Base-by-base conservation (phyloP, 2,113 vertebrate genomes). In the Thryonomys swinderianus region DNA sequence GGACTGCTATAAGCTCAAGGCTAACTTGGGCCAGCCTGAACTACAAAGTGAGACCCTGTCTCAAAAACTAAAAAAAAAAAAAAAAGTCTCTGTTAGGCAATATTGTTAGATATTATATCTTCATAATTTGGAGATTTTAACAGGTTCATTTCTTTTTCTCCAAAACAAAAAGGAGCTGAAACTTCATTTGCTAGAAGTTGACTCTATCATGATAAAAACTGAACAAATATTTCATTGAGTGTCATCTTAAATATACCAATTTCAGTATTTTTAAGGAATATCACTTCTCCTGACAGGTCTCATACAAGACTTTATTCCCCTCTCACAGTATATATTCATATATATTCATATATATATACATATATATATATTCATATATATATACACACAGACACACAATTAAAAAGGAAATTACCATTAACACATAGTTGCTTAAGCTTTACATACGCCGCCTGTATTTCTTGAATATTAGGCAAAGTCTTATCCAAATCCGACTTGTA, bases 351-450 rank as follows among this genome's bases (percentile, higher is more conserved):
- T 1, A 69, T 37, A 55, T 40, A 48, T 2, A 13, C 4, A 40
- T 21, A 45, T 32, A 71, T 1, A 69, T 37, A 55, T 40, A 48
- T 2, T 10, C 4, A 40, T 21, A 45, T 32, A 71, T 51, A 51
- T 51, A n/a, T n/a, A n/a, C n/a, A n/a, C n/a, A n/a, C n/a, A n/a
- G n/a, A n/a, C n/a, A n/a, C n/a, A n/a, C n/a, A 64, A 51, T 45
- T 51, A 85, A 84, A 25, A 7, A 95, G 61, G 74, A 42, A 45
- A 83, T 96, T 98, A 99, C 99, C 99, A 45, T 99, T 99, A 74
- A 99, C 99, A 88, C 99, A 99, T 40, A 99, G 98, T 90, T 99
- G 99, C 62, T 99, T 98, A 85, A 99, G 98, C 97, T 99, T 99
- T 88, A 98, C 85, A 83, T 99, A 99, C 8, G 99, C 99, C 17